Evolutionary conservation across 2,113 vertebrate genomes (phyloP).

Genomic region (Chaetodon trifascialis): DNA sequence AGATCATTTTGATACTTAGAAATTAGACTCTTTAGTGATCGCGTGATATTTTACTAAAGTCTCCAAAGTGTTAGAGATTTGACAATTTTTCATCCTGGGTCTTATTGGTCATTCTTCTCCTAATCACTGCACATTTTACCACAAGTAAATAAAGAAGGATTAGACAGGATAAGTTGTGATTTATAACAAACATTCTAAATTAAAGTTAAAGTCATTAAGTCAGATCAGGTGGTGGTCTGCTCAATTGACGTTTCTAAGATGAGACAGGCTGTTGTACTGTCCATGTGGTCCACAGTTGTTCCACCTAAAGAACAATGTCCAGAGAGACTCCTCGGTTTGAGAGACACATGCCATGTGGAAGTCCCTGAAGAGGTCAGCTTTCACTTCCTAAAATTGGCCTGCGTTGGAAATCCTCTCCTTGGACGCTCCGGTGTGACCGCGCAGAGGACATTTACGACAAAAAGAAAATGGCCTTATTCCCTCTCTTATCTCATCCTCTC

Average conservation of each 20-base stretch:
- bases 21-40: neutral
- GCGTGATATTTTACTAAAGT: too few species aligned
- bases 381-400: conserved; percentile 77
- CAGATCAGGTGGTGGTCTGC: conserved; percentile 10
- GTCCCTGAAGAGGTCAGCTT: conserved; percentile 71
- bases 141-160: neutral
- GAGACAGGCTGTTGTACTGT: conserved; percentile 43
- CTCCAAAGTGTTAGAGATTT: neutral
- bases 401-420: conserved; percentile 59
- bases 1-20: neutral
- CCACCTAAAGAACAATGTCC: conserved; percentile 54
- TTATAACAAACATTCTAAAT: neutral
- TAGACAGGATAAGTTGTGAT: neutral
- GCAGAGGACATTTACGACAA: conserved; percentile 76
- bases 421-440: conserved; percentile 52
- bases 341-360: conserved; percentile 74
- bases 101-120: neutral
- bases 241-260: conserved; percentile 14
- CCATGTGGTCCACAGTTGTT: conserved; percentile 45
- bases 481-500: conserved; percentile 67
- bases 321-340: conserved; percentile 58
- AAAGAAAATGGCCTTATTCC: conserved; percentile 70
- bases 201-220: conserved; percentile 32
- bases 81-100: neutral
- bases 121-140: neutral